phyloP scores from a whole-genome alignment of 2,797 vertebrate species.

The Morelia viridis region DNA sequence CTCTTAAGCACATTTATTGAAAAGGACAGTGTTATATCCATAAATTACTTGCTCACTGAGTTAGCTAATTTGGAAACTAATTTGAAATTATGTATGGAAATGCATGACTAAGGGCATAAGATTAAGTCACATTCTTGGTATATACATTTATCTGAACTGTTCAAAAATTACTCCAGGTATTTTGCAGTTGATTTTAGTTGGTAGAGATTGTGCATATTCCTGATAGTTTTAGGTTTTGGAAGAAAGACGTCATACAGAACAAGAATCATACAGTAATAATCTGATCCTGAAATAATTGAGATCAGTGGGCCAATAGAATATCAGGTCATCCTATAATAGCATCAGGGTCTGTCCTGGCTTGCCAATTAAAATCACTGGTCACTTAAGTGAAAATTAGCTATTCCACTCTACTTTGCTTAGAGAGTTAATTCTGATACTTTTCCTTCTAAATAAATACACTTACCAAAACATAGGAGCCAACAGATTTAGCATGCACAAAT shows the following conservation, averaged over 20 bases:
- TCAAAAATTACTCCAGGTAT: not conserved
- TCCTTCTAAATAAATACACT: not conserved
- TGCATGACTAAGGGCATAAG: not conserved
- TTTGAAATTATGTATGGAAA: not conserved
- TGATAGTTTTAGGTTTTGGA: not conserved
- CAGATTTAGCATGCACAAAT: not conserved
- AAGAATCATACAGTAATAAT: not conserved
- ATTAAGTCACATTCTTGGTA: not conserved
- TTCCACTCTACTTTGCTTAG: not conserved
- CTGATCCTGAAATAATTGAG: not conserved
- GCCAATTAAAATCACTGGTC: not conserved
- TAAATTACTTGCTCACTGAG: not conserved
- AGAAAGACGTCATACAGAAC: not conserved
- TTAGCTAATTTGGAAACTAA: conserved; percentile 3
- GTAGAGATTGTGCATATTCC: not conserved
- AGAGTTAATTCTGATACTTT: not conserved
- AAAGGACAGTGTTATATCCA: not conserved
- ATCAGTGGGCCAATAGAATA: not conserved
- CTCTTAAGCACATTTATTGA: not conserved
- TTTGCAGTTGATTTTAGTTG: not conserved
- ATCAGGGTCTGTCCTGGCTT: not conserved
- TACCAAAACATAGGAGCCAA: not conserved
- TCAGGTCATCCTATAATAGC: not conserved
- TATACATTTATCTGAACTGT: not conserved
- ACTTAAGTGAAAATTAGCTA: not conserved